Evolutionary conservation across 2,113 vertebrate genomes (phyloP).

Genomic region (Zosterops hypoxanthus): DNA sequence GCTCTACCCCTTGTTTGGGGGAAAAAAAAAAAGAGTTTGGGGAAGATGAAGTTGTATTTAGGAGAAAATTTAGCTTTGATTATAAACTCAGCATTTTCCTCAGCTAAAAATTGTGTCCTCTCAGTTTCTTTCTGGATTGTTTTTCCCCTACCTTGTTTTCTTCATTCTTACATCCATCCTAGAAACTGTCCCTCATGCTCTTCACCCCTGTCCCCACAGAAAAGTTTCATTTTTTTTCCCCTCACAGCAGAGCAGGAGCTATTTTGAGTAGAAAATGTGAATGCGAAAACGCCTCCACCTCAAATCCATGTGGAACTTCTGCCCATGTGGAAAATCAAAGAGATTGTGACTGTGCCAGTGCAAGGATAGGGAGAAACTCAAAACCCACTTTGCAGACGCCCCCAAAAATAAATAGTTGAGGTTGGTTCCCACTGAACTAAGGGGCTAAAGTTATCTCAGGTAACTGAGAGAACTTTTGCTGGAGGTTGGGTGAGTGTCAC

Average conservation of each 20-base stretch:
- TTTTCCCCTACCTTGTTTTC: neutral
- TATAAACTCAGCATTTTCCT: neutral
- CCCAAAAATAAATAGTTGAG: neutral
- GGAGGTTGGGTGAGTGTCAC: neutral
- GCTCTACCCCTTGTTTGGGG: neutral
- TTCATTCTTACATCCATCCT: neutral
- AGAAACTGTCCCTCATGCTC: neutral
- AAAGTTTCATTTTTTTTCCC: neutral
- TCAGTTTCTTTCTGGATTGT: accelerated
- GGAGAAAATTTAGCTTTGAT: neutral
- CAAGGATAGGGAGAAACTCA: neutral
- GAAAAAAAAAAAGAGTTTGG: neutral
- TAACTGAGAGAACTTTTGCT: neutral
- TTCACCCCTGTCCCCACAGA: neutral
- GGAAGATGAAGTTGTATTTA: neutral
- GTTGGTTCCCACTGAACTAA: neutral
- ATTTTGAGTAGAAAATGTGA: neutral
- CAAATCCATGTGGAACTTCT: neutral
- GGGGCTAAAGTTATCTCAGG: neutral
- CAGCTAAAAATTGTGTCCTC: neutral
- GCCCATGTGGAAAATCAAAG: neutral
- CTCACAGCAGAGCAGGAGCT: neutral
- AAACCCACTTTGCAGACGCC: neutral
- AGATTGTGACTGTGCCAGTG: accelerated
- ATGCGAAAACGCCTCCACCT: neutral